Base-by-base conservation (phyloP, 2,797 vertebrate species). In the Esox lucius region DNA sequence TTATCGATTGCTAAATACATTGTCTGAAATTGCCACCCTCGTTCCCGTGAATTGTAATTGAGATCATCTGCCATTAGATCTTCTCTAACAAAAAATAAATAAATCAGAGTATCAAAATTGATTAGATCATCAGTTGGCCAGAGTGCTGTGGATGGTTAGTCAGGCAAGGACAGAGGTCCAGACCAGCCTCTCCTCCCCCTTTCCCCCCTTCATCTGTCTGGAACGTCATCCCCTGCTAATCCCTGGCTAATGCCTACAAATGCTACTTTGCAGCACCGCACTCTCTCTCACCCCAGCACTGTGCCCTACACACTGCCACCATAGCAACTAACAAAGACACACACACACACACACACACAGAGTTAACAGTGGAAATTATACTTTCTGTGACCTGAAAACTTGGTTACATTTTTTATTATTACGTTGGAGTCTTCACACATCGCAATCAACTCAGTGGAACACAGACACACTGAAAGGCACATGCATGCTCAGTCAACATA, bases 221-320 rank as follows among this genome's bases (percentile, higher is more conserved):
- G 53, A 71, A 59, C 59, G 15, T 53, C 75, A 65, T 70, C 80
- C 75, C 70, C 8, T 70, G 70, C 35, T 84, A 86, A 86, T 85
- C 84, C 79, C 51, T 16, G 76, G 51, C 78, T 81, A 84, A 85
- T 67, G 70, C 74, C 19, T 28, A 16, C 49, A 77, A 79, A 79
- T 65, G 61, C 75, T 46, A 22, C 73, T 24, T 64, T 70, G 51
- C 71, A 46, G 16, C 19, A 17, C 22, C 35, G 49, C 16, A 8
- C 68, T 51, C 71, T 53, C 72, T 51, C 62, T 56, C 72, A 72
- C 66, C 66, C 31, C 5, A 65, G 33, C 49, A 48, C 59, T 59
- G 33, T 24, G 9, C 62, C 16, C 24, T 19, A 39, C 64, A 28
- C 48, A 42, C 35, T 59, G 53, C 39, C 19, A 53, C 68, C 68